Base-by-base conservation (phyloP, 37 sponge, comb jelly and placozoan species). In the Chondrilla cf. caribensis region DNA sequence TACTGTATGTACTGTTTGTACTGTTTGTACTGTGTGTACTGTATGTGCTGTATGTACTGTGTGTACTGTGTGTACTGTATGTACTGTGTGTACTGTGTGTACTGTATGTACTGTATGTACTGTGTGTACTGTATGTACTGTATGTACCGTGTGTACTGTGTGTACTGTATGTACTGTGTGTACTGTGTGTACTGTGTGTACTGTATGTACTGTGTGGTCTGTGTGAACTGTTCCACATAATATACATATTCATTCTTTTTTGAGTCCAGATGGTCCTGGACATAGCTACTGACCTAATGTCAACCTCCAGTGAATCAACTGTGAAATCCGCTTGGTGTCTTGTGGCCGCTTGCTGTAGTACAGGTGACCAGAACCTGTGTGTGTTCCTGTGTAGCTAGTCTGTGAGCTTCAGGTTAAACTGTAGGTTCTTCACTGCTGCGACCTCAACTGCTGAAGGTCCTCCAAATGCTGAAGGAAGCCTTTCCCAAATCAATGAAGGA, bases 401-500 rank as follows among this genome's bases (percentile, higher is more conserved):
- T n/a, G n/a, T n/a, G n/a, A n/a, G n/a, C n/a, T n/a, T n/a, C n/a
- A n/a, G n/a, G n/a, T n/a, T n/a, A n/a, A n/a, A n/a, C n/a, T n/a
- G n/a, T 58, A 94, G 97, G 97, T n/a, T 38, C 91, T 57, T 58
- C 87, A 1, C 81, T 95, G 80, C 91, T 99, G 51, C 73, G 83
- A 65, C 71, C 86, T 33, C 88, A 94, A 58, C 67, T 99, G 58
- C 79, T 87, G 7, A 31, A 65, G n/a, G 81, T 99, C 54, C 75
- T 96, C 37, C 77, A 86, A 5, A 39, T 93, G 57, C 96, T 96
- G 97, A 81, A 86, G 3, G 71, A 82, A 15, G 79, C 91, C 39
- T 99, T 99, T 86, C 99, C 99, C 31, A 88, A 83, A 71, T 96
- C 97, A 17, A 82, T 86, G 39, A 94, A 94, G 89, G 95, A 99